Base-by-base conservation (phyloP, 1,140 invertebrate genomes). In the Sarcophaga peregrina region DNA sequence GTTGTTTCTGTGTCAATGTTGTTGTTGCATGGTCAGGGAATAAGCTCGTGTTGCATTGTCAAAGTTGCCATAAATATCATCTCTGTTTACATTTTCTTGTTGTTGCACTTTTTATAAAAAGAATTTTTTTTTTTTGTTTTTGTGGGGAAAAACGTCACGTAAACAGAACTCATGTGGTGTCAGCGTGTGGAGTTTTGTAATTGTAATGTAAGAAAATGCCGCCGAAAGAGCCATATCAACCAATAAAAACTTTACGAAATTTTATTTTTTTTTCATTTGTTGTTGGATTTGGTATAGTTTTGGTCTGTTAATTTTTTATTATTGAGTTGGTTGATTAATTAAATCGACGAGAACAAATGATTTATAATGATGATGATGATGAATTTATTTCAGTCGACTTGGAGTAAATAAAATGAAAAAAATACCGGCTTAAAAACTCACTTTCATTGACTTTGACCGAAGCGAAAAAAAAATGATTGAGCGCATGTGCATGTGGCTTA, bases 31-130 rank as follows among this genome's bases (percentile, higher is more conserved):
- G 46, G 75, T 50, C 47, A 78, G 75, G 80, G 80, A 58, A 81
- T 81, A 81, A 58, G 52, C 52, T 81, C 58, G 80, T 81, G 80
- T 81, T 62, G 80, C 80, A 81, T 62, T 88, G 87, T 88, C 87
- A 88, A 87, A 88, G 86, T 88, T 88, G 87, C 87, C 87, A 88
- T 88, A 88, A 88, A 88, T 88, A 88, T 88, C 87, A 88, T 88
- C 87, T 87, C 87, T 86, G 88, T 88, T 85, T 84, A 88, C 4
- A 13, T 15, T 75, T 7, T 74, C 13, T n/a, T 8, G 11, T 75
- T 46, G 25, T 20, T 72, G 62, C n/a, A n/a, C n/a, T n/a, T n/a
- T n/a, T 72, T 62, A 7, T 13, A n/a, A n/a, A 20, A 72, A 20
- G 17, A 20, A 25, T 25, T 50, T 76, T 76, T 11, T 46, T 76